phyloP scores from a whole-genome alignment of 2,113 vertebrate species.

The Zapornia atra region DNA sequence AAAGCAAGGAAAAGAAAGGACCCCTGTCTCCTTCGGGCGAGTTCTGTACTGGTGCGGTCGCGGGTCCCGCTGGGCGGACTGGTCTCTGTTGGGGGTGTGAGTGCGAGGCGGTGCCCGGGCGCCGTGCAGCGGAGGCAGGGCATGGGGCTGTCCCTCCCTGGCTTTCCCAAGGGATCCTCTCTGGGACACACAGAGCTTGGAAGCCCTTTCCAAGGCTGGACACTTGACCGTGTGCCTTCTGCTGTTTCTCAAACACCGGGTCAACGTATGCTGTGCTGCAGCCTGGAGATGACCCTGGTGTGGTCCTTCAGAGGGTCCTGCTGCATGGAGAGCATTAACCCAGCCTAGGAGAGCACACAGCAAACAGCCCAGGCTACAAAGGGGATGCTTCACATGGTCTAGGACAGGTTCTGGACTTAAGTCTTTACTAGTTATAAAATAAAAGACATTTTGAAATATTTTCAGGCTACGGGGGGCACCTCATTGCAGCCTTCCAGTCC shows the following conservation, averaged over 20 bases:
- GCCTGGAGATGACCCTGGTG: accelerated
- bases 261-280: background rate
- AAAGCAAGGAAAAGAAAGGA: too few relatives aligned
- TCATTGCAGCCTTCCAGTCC: too few relatives aligned
- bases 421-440: background rate
- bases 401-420: background rate
- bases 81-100: background rate
- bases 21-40: too few relatives aligned
- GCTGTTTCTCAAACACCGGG: background rate
- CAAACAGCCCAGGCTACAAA: background rate
- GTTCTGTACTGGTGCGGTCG: background rate
- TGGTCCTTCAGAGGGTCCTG: background rate
- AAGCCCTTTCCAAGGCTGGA: background rate
- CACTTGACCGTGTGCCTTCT: accelerated
- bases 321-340: background rate
- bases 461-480: too few relatives aligned
- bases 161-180: background rate
- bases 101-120: background rate
- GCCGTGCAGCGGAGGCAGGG: accelerated
- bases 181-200: background rate
- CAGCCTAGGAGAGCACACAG: background rate
- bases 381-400: background rate
- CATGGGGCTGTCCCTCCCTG: accelerated
- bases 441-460: background rate
- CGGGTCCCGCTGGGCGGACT: background rate